A percentile compares a stretch with the other conserved stretches of the same genome.
Conservation (phyloP, 2,113 vertebrate genomes). For the Psettodes erumei region DNA sequence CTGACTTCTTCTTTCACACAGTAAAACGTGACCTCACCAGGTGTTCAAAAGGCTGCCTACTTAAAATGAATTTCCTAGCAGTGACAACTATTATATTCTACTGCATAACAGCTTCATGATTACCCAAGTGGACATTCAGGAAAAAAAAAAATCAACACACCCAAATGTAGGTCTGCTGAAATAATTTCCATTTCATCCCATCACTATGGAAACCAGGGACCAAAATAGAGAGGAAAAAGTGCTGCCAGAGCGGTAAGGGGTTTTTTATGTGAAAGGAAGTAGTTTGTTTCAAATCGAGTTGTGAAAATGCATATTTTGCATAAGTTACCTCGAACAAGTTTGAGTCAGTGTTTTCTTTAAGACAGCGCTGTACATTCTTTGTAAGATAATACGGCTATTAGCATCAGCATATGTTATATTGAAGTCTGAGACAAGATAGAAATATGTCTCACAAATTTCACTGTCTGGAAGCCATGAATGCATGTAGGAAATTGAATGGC, state of each 20-base stretch:
- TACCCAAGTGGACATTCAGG: constrained; percentile 49
- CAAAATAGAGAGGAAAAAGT: constrained; percentile 60
- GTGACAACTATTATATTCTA: constrained; percentile 27
- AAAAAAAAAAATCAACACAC: constrained; percentile 50
- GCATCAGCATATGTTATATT: neutral
- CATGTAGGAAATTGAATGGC: neutral
- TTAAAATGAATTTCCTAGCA: constrained; percentile 47
- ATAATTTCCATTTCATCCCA: constrained; percentile 62
- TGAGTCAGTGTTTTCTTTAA: neutral
- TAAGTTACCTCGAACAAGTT: neutral
- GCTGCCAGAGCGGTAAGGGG: constrained; percentile 35
- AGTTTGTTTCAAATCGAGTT: constrained; percentile 32
- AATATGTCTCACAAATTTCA: neutral
- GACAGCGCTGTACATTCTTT: neutral
- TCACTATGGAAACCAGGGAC: constrained; percentile 75
- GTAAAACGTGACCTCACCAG: constrained; percentile 24
- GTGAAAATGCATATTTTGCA: constrained; percentile 18
- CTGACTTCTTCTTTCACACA: constrained; percentile 7
- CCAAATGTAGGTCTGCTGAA: constrained; percentile 60
- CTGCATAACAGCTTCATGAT: constrained; percentile 53
- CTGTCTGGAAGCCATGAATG: neutral
- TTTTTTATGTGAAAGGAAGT: constrained; percentile 33
- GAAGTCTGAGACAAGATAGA: neutral
- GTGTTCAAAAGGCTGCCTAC: constrained; percentile 22
- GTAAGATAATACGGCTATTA: neutral